Conservation (phyloP, 2,888 invertebrate species). For the Pollenia labialis region DNA sequence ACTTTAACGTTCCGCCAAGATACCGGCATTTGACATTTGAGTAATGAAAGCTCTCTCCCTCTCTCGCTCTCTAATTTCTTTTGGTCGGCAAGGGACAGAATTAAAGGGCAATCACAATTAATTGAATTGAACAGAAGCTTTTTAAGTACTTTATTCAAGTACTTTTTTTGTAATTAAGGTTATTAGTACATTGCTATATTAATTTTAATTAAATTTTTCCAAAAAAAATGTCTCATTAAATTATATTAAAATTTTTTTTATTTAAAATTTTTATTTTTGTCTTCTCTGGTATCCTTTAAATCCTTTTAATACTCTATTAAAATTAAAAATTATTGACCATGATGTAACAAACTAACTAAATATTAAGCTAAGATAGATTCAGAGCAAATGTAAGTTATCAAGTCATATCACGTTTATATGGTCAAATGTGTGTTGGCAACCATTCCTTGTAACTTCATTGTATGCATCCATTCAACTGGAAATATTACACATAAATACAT, state of each 20-base stretch:
- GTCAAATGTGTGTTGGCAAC: slow-evolving; percentile 46
- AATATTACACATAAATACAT: neutral
- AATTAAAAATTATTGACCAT: slow-evolving; percentile 11
- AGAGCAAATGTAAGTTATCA: slow-evolving; percentile 19
- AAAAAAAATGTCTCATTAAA: too few relatives aligned
- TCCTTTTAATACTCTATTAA: neutral
- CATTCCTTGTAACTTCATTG: slow-evolving; percentile 32
- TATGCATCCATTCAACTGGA: slow-evolving; percentile 31
- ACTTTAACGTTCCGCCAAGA: too few relatives aligned
- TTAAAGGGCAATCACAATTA: too few relatives aligned
- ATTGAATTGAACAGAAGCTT: too few relatives aligned
- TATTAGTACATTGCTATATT: too few relatives aligned
- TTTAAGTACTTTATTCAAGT: too few relatives aligned
- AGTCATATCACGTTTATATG: slow-evolving; percentile 46
- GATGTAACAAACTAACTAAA: neutral
- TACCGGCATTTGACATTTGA: too few relatives aligned
- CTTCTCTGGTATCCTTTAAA: neutral
- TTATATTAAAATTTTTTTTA: neutral
- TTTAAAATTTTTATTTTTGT: neutral
- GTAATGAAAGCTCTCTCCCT: too few relatives aligned
- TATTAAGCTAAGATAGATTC: neutral
- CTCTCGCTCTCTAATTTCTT: too few relatives aligned
- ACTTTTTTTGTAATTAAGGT: too few relatives aligned
- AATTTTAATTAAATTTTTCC: too few relatives aligned
- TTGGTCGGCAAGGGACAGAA: too few relatives aligned